Evolutionary conservation across 2,888 invertebrate genomes (phyloP), one percentile per base, ranked within the genome.

Genomic region (Rhingia campestris): DNA sequence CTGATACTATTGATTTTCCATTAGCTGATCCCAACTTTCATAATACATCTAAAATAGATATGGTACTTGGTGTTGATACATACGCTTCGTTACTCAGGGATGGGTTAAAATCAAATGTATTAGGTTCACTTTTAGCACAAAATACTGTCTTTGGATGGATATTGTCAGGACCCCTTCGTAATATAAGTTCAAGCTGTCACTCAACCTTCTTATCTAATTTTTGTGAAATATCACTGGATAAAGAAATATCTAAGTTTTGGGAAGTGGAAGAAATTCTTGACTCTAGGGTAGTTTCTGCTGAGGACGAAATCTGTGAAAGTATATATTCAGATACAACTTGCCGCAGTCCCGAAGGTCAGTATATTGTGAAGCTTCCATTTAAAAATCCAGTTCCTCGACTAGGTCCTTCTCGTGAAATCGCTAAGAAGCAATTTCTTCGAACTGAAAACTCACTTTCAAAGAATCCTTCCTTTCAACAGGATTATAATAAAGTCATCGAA

Each of bases 1-100:
- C n/a, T n/a, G n/a, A n/a, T n/a, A n/a, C 43, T 2, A 51, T 66
- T 1, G 32, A 14, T 4, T 12, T 73, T 4, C 4, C 33, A 9
- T 33, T 73, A 4, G 63, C 73, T n/a, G 51, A 72, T 59, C 59
- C 72, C 10, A 4, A 14, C 14, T 73, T 54, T 32, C 35, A 41
- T 49, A 22, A 64, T 45, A 63, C 54, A n/a, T 63, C 54, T 1
- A 63, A 53, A 22, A 35, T 54, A 14, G 73, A 73, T 54, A 10
- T 72, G n/a, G 39, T 53, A 5, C 41, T 72, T 41, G 73, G 64
- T 2, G 10, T 12, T 9, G 73, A 63, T 22, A 7, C 54, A 33
- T 73, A 73, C 43, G 14, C 51, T 4, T 12, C 51, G 7, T 61
- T 73, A 4, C 10, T 73, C 2, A 6, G 10, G 4, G 73, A 73